Evolutionary conservation across 30 jellyfish, hydroid and myxozoan genomes (phyloP).

Genomic region (Aurelia aurita complex sp. Pacific): DNA sequence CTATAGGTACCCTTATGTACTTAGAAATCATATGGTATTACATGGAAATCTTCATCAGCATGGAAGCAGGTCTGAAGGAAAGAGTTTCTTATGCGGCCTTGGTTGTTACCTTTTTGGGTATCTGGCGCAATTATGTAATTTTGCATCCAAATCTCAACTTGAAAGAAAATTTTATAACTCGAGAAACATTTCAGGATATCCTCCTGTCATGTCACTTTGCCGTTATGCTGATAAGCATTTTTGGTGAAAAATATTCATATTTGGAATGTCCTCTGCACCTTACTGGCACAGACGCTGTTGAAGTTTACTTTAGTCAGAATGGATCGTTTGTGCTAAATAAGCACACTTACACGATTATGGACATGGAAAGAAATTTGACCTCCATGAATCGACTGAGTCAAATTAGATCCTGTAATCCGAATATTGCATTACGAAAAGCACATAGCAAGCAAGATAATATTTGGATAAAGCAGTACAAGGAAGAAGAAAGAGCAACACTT

Average conservation of each 20-base stretch:
- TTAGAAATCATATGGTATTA: conserved; percentile 4
- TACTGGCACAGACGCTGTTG: conserved; percentile 40
- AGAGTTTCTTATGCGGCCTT: conserved; percentile 14
- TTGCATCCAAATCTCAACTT: background rate
- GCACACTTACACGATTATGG: conserved; percentile 42
- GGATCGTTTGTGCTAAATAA: conserved; percentile 24
- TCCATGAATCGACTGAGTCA: conserved; percentile 30
- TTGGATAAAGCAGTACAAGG: conserved; percentile 29
- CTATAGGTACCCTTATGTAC: conserved; percentile 18
- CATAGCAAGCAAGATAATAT: conserved; percentile 46
- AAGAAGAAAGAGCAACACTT: conserved; percentile 14
- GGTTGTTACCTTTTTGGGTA: conserved; percentile 41
- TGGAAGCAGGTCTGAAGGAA: conserved; percentile 12
- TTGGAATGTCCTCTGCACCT: conserved; percentile 31
- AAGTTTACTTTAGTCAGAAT: conserved; percentile 39
- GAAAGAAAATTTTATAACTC: conserved; percentile 24
- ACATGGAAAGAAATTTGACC: conserved; percentile 40
- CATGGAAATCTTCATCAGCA: conserved; percentile 32
- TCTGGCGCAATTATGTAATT: conserved; percentile 31
- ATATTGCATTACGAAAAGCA: conserved; percentile 24
- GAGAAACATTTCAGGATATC: conserved; percentile 29
- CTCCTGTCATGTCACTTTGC: conserved; percentile 39
- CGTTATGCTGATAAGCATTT: conserved; percentile 13
- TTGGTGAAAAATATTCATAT: conserved; percentile 1
- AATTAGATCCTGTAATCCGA: conserved; percentile 18